phyloP scores from a whole-genome alignment of 2,113 vertebrate species.

The Caracal caracal region DNA sequence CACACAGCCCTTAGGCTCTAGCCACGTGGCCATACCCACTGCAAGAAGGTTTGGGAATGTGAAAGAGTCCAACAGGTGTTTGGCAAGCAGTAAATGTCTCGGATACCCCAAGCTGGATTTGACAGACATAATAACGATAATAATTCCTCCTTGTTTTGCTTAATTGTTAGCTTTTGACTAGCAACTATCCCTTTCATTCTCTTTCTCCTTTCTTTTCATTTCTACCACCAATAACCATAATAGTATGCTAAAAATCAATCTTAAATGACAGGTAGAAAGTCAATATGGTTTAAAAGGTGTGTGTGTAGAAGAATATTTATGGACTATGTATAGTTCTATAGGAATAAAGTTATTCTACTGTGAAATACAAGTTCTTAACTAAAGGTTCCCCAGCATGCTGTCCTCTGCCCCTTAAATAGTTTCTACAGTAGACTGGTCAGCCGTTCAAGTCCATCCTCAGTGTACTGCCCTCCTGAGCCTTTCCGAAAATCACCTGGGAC shows the following conservation, averaged over 20 bases:
- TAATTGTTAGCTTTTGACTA: conserved; percentile 31
- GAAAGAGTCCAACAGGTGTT: background rate
- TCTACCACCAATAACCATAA: background rate
- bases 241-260: background rate
- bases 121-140: background rate
- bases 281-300: background rate
- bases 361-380: background rate
- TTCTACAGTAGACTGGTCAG: background rate
- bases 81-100: background rate
- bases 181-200: background rate
- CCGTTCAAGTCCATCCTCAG: background rate
- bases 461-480: background rate
- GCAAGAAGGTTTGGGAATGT: background rate
- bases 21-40: background rate
- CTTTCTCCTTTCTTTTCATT: background rate
- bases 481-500: background rate
- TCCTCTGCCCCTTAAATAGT: background rate
- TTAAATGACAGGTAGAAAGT: conserved; percentile 39
- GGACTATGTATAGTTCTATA: background rate
- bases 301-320: background rate
- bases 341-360: background rate
- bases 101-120: background rate
- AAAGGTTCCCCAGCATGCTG: background rate
- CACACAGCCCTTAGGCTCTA: background rate
- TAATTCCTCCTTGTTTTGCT: background rate